Evolutionary conservation across 2,113 vertebrate species (phyloP).

Genomic region (Accipiter cooperii): DNA sequence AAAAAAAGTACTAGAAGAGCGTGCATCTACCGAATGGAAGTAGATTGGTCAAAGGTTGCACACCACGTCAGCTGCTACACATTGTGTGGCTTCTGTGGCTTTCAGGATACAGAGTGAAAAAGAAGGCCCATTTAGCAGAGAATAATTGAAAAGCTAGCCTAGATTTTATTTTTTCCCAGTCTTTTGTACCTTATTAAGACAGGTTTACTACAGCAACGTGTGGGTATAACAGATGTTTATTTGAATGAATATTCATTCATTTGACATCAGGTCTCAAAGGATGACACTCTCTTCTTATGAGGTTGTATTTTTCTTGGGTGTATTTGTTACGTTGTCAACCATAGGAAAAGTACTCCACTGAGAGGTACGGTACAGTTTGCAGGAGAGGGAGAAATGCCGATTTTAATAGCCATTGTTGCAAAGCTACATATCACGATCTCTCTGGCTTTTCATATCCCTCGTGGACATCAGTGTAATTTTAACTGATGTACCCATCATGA

Average conservation of each 20-base stretch:
- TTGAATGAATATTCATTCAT: slow-evolving; percentile 58
- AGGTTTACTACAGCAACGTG: slow-evolving; percentile 19
- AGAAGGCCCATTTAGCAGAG: slow-evolving; percentile 10
- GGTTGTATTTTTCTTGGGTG: slow-evolving; percentile 21
- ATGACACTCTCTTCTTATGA: slow-evolving; percentile 39
- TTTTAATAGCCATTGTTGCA: slow-evolving; percentile 34
- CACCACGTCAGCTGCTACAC: not conserved
- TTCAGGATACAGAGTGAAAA: not conserved
- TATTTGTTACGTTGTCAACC: slow-evolving; percentile 17
- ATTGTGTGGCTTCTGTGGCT: not conserved
- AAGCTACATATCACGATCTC: not conserved
- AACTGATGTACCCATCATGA: not conserved
- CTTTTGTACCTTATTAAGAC: slow-evolving; percentile 34
- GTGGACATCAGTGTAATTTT: not conserved
- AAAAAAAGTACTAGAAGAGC: not conserved
- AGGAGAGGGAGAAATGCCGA: slow-evolving; percentile 3
- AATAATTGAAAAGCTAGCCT: slow-evolving; percentile 28
- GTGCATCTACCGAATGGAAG: not conserved
- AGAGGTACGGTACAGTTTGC: not conserved
- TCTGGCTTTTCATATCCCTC: not conserved
- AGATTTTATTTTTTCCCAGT: not conserved
- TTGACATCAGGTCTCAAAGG: slow-evolving; percentile 36
- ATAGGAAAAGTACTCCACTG: not conserved
- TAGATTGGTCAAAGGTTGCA: not conserved
- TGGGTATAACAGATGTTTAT: slow-evolving; percentile 58